Conservation (phyloP, 2,797 vertebrate species). For the Chrosomus eos region DNA sequence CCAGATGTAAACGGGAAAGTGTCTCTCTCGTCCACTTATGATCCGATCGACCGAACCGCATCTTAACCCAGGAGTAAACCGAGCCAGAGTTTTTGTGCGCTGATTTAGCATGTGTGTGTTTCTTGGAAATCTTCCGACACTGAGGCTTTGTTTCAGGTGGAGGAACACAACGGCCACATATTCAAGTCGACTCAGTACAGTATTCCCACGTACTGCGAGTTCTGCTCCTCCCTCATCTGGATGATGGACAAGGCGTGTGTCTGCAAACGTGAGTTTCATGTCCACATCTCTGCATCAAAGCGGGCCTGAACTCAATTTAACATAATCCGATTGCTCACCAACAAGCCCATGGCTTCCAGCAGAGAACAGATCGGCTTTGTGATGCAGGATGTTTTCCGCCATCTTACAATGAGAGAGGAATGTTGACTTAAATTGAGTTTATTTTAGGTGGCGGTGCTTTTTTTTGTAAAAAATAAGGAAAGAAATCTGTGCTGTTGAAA, state of each 20-base stretch:
- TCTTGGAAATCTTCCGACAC: neutral
- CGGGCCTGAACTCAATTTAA: conserved; percentile 59
- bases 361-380: conserved; percentile 49
- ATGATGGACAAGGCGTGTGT: conserved; percentile 99
- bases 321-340: conserved; percentile 77
- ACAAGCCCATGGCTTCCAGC: conserved; percentile 25
- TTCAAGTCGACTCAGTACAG: conserved; percentile 99
- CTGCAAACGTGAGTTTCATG: conserved; percentile 90
- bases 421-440: conserved; percentile 28
- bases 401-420: conserved; percentile 45
- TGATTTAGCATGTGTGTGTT: neutral
- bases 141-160: conserved; percentile 80
- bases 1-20: neutral
- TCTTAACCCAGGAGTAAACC: neutral
- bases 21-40: neutral
- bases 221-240: conserved; percentile 98
- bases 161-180: conserved; percentile 97
- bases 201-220: conserved; percentile 99
- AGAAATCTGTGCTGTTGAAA: conserved; percentile 6
- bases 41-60: neutral
- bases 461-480: neutral
- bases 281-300: conserved; percentile 13
- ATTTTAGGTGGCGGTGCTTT: conserved; percentile 24
- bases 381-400: conserved; percentile 39
- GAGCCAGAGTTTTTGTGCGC: neutral